A percentile compares a stretch with the other conserved stretches of the same genome.
Conservation (phyloP, 1,140 invertebrate genomes). For the Euura lappo region DNA sequence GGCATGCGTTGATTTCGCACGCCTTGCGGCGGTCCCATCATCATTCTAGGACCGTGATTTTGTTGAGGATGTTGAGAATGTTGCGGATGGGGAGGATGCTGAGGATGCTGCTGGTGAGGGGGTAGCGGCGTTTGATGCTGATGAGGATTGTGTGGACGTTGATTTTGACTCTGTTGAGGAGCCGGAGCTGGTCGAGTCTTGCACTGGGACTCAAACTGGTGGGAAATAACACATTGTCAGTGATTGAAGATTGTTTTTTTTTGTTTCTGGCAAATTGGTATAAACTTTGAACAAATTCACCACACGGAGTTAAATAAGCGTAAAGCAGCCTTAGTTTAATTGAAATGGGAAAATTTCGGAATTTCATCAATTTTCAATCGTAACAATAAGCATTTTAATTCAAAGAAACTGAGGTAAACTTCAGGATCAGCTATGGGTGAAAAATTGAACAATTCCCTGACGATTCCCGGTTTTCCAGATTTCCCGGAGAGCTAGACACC, state of each 20-base stretch:
- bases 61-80: constrained; percentile 63
- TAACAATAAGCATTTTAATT: too few species aligned
- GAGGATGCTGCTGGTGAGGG: constrained; percentile 60
- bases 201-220: constrained; percentile 87
- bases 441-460: too few species aligned
- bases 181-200: constrained; percentile 83
- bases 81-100: constrained; percentile 60
- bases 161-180: constrained; percentile 64
- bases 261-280: too few species aligned
- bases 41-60: constrained; percentile 69
- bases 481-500: too few species aligned
- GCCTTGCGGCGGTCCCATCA: constrained; percentile 71
- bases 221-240: constrained; percentile 24
- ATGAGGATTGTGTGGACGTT: constrained; percentile 59
- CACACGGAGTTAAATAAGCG: too few species aligned
- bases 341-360: too few species aligned
- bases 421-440: too few species aligned
- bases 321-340: too few species aligned
- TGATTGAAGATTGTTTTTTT: background rate
- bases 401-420: too few species aligned
- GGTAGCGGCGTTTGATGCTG: constrained; percentile 59
- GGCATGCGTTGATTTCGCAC: constrained; percentile 68
- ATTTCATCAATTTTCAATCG: too few species aligned
- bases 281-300: too few species aligned
- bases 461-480: too few species aligned